Evolutionary conservation across 1,140 invertebrate genomes (phyloP).

Genomic region (Thalassaphorura encarpata): DNA sequence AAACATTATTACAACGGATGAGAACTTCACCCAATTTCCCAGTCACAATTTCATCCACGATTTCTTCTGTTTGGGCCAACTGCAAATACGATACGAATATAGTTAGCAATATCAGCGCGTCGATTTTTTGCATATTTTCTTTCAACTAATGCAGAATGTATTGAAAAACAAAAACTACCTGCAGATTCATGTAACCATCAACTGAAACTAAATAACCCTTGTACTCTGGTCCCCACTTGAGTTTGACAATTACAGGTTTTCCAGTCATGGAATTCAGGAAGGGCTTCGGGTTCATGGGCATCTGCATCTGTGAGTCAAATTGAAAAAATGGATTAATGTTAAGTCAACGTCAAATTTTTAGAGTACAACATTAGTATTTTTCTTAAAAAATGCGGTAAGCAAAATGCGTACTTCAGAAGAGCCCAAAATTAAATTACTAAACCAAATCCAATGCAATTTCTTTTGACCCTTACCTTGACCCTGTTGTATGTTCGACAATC

Average conservation of each 20-base stretch:
- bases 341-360: too few species aligned
- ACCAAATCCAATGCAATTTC: too few species aligned
- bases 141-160: too few species aligned
- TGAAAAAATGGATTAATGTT: too few species aligned
- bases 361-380: too few species aligned
- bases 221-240: constrained; percentile 99
- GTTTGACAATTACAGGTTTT: constrained; percentile 92
- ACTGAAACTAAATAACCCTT: constrained; percentile 95
- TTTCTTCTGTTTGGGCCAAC: constrained; percentile 97
- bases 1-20: constrained; percentile 96
- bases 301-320: too few species aligned
- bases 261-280: constrained; percentile 96
- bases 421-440: too few species aligned
- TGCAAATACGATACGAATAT: constrained; percentile 36
- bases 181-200: constrained; percentile 99
- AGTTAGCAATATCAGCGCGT: background rate
- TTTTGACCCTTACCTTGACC: too few species aligned
- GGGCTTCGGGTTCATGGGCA: constrained; percentile 99
- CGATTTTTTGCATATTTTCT: background rate
- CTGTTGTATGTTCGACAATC: too few species aligned
- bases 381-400: too few species aligned
- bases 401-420: too few species aligned
- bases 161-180: too few species aligned
- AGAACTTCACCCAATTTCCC: constrained; percentile 96
- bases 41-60: constrained; percentile 78